These are phyloP conservation scores for Struthidea cinerea DNA, from an alignment of 2,113 vertebrate species.

Conservation along the genomic window DNA sequence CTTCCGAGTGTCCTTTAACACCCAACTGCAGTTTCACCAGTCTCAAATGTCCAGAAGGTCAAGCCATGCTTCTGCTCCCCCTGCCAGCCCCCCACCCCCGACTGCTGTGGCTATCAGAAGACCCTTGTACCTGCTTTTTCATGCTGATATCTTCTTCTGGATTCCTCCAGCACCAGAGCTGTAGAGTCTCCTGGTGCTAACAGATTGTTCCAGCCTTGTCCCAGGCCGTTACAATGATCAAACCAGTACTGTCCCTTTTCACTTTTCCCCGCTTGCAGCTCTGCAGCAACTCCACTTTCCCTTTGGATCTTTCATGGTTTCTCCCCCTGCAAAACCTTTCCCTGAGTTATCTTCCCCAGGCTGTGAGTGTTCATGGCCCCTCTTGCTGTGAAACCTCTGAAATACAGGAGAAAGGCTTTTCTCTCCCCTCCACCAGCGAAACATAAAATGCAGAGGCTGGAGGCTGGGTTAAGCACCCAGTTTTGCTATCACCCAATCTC, in stretches of 20 bases:
- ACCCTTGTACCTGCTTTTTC: neutral
- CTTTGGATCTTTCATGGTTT: neutral
- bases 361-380: neutral
- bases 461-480: neutral
- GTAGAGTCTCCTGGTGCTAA: neutral
- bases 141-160: neutral
- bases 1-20: neutral
- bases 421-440: neutral
- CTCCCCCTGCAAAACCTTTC: neutral
- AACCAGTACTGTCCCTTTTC: neutral
- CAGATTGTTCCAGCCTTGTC: neutral
- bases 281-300: neutral
- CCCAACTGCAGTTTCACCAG: neutral
- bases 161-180: neutral
- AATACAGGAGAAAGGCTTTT: neutral
- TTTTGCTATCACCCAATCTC: neutral
- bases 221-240: neutral
- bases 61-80: neutral
- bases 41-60: neutral
- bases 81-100: neutral
- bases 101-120: neutral
- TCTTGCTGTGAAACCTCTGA: neutral
- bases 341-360: neutral
- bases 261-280: neutral
- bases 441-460: neutral